Percentiles rank a stretch among this genome's conserved stretches.
Conservation (phyloP, 2,888 invertebrate species). For the Drosophila percnosoma region DNA sequence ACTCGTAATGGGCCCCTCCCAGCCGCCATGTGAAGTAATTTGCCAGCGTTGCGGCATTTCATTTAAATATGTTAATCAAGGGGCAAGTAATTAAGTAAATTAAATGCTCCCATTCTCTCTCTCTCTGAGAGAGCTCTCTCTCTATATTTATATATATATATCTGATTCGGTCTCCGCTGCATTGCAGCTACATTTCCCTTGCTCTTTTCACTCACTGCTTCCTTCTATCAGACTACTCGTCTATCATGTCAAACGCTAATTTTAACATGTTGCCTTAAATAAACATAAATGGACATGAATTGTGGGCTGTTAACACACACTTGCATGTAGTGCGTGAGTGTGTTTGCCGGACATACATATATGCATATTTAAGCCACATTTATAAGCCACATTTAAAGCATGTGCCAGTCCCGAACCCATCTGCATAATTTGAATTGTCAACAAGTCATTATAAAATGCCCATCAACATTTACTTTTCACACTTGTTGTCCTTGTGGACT, state of each 20-base stretch:
- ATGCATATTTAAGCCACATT: conserved; percentile 34
- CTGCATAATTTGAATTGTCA: conserved; percentile 67
- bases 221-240: not conserved
- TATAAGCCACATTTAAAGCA: conserved; percentile 25
- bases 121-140: not conserved
- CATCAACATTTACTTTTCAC: conserved; percentile 29
- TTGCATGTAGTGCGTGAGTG: not conserved
- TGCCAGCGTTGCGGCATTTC: conserved; percentile 61
- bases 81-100: conserved; percentile 78
- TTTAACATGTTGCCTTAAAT: conserved; percentile 77
- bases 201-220: not conserved
- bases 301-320: conserved; percentile 5
- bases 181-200: conserved; percentile 24
- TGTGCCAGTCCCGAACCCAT: conserved; percentile 33
- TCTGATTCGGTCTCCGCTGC: not conserved
- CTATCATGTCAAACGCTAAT: conserved; percentile 64
- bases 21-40: conserved; percentile 46
- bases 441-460: conserved; percentile 57
- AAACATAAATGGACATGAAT: conserved; percentile 64
- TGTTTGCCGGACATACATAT: conserved; percentile 26
- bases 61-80: conserved; percentile 73
- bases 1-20: not conserved
- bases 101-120: conserved; percentile 60
- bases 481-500: conserved; percentile 21
- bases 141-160: not conserved